A percentile compares a stretch with the other conserved stretches of the same genome.
Conservation (phyloP, 30 jellyfish, hydroid and myxozoan genomes). For the Rhopilema esculentum region DNA sequence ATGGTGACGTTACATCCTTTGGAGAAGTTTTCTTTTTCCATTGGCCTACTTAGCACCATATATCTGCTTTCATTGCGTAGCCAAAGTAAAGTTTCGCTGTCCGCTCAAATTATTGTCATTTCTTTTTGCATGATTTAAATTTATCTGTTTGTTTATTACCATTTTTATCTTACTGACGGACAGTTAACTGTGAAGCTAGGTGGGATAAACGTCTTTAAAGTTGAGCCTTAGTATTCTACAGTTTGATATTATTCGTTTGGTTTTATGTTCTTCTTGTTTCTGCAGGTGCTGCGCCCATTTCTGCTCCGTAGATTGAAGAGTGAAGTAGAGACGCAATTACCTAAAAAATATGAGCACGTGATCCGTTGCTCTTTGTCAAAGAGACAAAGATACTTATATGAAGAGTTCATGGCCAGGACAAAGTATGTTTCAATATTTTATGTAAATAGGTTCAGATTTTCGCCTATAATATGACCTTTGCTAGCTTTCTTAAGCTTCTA, state of each 20-base stretch:
- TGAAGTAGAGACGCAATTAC: constrained; percentile 96
- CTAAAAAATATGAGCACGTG: constrained; percentile 94
- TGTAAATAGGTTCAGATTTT: not conserved
- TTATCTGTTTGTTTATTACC: no score
- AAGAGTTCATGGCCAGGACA: constrained; percentile 95
- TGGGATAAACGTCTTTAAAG: no score
- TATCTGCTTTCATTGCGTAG: not conserved
- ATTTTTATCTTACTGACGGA: no score
- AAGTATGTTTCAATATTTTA: constrained; percentile 59
- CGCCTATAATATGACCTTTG: not conserved
- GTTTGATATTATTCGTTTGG: no score
- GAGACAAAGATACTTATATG: constrained; percentile 91
- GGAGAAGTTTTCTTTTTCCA: not conserved
- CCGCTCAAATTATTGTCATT: no score
- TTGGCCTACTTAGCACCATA: constrained; percentile 51
- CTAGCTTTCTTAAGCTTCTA: not conserved
- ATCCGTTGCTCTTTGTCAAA: constrained; percentile 85
- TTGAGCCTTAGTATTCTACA: no score
- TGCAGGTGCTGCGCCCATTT: constrained; percentile 93
- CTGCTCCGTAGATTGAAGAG: constrained; percentile 84
- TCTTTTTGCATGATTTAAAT: no score
- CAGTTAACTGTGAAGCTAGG: no score
- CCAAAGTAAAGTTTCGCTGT: no score
- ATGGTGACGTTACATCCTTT: constrained; percentile 51
- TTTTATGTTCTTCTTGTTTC: constrained; percentile 4